Conservation (phyloP, 30 jellyfish, hydroid and myxozoan species). For the Turritopsis rubra region DNA sequence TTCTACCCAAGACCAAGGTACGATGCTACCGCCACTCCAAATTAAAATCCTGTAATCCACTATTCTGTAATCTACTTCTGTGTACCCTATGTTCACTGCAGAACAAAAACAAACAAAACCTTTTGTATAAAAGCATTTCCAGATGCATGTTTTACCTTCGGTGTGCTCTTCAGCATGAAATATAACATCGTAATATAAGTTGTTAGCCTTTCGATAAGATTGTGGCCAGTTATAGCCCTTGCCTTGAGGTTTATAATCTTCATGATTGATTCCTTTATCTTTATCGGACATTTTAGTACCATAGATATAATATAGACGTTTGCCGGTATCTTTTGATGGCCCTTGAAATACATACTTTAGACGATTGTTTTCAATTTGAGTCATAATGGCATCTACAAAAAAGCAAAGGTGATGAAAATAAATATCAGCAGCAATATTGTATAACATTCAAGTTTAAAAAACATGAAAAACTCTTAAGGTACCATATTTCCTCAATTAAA, state of each 20-base stretch:
- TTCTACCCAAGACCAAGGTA: no score
- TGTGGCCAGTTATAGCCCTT: slow-evolving; percentile 83
- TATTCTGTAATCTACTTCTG: no score
- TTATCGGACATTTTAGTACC: slow-evolving; percentile 69
- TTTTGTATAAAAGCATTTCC: no score
- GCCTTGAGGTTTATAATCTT: slow-evolving; percentile 68
- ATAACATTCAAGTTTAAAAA: not conserved
- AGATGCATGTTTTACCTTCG: no score
- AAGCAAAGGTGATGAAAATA: not conserved
- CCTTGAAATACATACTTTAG: slow-evolving; percentile 83
- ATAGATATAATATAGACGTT: slow-evolving; percentile 68
- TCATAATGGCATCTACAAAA: slow-evolving; percentile 54
- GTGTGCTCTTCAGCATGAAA: not conserved
- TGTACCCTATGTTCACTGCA: no score
- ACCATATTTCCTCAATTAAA: not conserved
- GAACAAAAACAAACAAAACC: no score
- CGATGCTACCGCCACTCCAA: no score
- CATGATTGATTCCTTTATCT: slow-evolving; percentile 62
- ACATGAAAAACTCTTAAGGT: not conserved
- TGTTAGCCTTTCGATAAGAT: slow-evolving; percentile 87
- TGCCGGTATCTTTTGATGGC: slow-evolving; percentile 71
- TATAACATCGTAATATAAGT: slow-evolving; percentile 65
- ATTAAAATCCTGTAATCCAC: no score
- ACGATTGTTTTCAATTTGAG: slow-evolving; percentile 48
- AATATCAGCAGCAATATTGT: not conserved